Evolutionary conservation across 2,113 vertebrate genomes (phyloP), one percentile per base, ranked within the genome.

Genomic region (Phylloscopus trochiloides): DNA sequence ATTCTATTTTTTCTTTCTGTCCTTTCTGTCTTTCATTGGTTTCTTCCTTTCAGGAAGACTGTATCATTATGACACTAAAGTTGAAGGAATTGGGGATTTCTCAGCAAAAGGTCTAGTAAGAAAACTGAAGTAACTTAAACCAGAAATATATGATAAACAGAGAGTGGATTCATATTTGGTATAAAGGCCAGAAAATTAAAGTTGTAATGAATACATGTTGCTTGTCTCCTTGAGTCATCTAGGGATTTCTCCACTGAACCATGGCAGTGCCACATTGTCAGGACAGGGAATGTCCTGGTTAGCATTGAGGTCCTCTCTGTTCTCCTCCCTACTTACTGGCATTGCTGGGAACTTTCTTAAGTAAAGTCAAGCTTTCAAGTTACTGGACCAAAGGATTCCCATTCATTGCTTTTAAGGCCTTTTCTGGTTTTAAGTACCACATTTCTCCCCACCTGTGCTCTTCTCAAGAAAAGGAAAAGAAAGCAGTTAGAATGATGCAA

Each of bases 251-350:
- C 24, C 50, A 51, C 59, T 65, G 86, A 86, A 12, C 32, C 2
- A 12, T 19, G 48, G 43, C 55, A 51, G 20, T 55, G 34, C 21
- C 58, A 47, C 17, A 18, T 7, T 1, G 1, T 34, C 72, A 75
- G 38, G 0, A 4, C 1, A 8, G 68, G 38, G 59, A 74, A 62
- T 75, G 31, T 45, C n/a, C 28, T 68, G 66, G 45, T 72, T 62
- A 29, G 19, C 58, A 57, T 3, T 0, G 0, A 79, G 50, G 18
- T 74, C 20, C 17, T 74, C 26, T 48, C 38, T 80, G 48, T 32
- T 54, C 32, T 24, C 15, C 50, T 48, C 12, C 28, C 31, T 77
- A 17, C 36, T 73, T 63, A 58, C 32, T 86, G 67, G 9, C 25
- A 58, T 40, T 71, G 63, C 36, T 75, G 55, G 20, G 73, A 92